Base-by-base conservation (phyloP, 2,113 vertebrate species). In the Campylomormyrus tamandua region DNA sequence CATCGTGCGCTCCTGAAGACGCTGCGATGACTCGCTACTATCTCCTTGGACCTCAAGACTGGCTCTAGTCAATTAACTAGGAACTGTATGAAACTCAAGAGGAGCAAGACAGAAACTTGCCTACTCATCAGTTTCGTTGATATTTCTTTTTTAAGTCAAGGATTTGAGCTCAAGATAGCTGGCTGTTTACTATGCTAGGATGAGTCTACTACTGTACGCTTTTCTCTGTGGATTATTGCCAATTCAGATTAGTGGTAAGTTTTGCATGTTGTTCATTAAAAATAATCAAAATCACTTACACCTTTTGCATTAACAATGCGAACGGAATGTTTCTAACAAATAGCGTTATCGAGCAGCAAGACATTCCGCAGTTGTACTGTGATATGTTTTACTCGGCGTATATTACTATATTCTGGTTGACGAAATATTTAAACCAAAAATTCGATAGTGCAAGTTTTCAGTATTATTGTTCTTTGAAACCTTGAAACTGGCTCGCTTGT, bases 161-260 rank as follows among this genome's bases (percentile, higher is more conserved):
- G 95, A 97, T 97, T 96, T 92, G 96, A 92, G 95, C 95, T 95
- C 90, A 90, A 92, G 89, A 80, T 92, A 91, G 92, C 94, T 96
- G 97, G 96, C 97, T 96, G 95, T 96, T 96, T 97, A 97, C 95
- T 98, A 98, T 99, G 97, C 96, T 93, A 99, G 96, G 94, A 99
- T 99, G 98, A 96, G 96, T 97, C 97, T 97, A 91, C 96, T 99
- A 96, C 97, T 95, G 94, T 95, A 97, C 93, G 94, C 98, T 94
- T 96, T 98, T 94, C 94, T 98, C 92, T 96, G 95, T 96, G 98
- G 98, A 98, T 97, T 98, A 96, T 94, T 98, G 90, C 96, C 95
- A 95, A 95, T 96, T 91, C 97, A 95, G 96, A 96, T 97, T 93
- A 95, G 96, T 94, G 98, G 98, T 99, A 96, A 99, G 98, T 98